phyloP scores from a whole-genome alignment of 2,113 vertebrate genomes.

The Siphamia tubifer region DNA sequence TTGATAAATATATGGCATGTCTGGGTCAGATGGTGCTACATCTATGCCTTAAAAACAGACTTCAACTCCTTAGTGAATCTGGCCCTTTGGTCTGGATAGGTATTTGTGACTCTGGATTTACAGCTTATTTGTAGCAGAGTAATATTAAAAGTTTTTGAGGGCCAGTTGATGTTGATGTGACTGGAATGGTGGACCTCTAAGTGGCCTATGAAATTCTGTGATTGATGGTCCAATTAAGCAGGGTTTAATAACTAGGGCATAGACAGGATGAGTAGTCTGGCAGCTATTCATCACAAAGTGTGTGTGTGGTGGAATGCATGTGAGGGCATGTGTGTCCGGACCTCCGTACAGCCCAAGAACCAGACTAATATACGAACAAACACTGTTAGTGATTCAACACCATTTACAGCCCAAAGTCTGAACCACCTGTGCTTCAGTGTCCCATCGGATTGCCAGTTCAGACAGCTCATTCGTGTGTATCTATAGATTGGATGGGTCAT shows the following conservation, averaged over 20 bases:
- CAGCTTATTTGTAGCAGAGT: no score
- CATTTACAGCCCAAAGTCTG: slow-evolving; percentile 21
- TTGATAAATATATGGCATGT: no score
- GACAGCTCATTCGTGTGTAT: background rate
- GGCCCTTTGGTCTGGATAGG: background rate
- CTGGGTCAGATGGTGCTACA: no score
- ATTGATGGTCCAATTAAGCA: slow-evolving; percentile 79
- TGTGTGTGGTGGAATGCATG: slow-evolving; percentile 32
- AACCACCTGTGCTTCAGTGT: slow-evolving; percentile 23
- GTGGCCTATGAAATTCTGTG: slow-evolving; percentile 55
- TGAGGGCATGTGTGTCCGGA: slow-evolving; percentile 23
- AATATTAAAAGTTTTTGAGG: slow-evolving; percentile 49
- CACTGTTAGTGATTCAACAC: slow-evolving; percentile 41
- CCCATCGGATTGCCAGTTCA: background rate
- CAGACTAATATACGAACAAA: slow-evolving; percentile 48
- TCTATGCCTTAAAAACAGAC: no score
- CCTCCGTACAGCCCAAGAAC: slow-evolving; percentile 28
- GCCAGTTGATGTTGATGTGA: slow-evolving; percentile 53
- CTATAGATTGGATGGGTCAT: slow-evolving; percentile 24
- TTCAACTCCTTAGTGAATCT: no score
- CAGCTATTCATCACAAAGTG: slow-evolving; percentile 71
- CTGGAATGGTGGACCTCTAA: slow-evolving; percentile 49
- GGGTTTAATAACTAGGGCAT: slow-evolving; percentile 76
- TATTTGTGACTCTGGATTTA: slow-evolving; percentile 11
- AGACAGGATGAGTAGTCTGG: slow-evolving; percentile 58